These are phyloP conservation scores for Corella eumyota DNA, from an alignment of 23 tunicate genomes.

Conservation along the genomic window DNA sequence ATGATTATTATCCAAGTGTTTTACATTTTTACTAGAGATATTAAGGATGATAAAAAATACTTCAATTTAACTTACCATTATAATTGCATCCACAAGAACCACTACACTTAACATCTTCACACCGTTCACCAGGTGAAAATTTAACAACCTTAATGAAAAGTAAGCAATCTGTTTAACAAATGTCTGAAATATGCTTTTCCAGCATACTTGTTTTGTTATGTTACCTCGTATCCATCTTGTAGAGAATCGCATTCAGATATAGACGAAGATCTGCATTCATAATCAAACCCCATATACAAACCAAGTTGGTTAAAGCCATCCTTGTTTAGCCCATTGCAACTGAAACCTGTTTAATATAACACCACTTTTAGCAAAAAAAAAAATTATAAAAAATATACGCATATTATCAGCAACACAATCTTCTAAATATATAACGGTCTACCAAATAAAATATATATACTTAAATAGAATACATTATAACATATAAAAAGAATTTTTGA, in stretches of 20 bases:
- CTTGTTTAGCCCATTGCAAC: constrained; percentile 52
- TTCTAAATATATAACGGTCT: too few species aligned
- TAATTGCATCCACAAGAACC: constrained; percentile 61
- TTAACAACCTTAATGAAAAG: constrained; percentile 35
- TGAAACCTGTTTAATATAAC: constrained; percentile 26
- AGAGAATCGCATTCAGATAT: constrained; percentile 49
- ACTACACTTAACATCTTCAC: constrained; percentile 77
- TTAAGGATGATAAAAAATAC: not conserved
- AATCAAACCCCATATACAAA: constrained; percentile 36
- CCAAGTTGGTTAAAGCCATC: constrained; percentile 76
- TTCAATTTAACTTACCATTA: constrained; percentile 24
- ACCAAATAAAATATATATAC: too few species aligned
- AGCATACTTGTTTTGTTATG: not conserved
- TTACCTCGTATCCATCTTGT: constrained; percentile 46
- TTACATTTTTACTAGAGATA: not conserved
- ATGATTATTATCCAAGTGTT: too few species aligned
- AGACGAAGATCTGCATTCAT: constrained; percentile 52
- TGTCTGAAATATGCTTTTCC: not conserved
- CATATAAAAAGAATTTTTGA: too few species aligned
- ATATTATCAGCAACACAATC: too few species aligned
- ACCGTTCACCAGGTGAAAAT: constrained; percentile 54
- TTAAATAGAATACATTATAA: too few species aligned
- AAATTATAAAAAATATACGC: too few species aligned
- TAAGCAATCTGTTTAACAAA: not conserved
- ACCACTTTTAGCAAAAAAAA: too few species aligned